Percentiles rank a stretch among this genome's conserved stretches.
These are phyloP conservation scores for Acrocera orbiculus DNA, from an alignment of 2,888 invertebrate genomes.

Conservation along the genomic window DNA sequence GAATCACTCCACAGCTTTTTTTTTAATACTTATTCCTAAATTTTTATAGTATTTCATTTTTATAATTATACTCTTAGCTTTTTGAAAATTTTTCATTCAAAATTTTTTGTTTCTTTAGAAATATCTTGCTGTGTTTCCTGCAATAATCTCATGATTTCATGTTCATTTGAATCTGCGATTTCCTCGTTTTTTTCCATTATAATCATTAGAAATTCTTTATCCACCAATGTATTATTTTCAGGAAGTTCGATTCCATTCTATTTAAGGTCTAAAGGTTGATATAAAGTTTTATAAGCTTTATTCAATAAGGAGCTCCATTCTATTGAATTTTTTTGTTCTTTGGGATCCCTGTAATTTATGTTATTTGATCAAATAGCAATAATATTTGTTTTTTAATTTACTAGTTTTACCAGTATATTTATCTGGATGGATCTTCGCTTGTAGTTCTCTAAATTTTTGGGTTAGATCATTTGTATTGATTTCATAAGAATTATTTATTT, in stretches of 20 bases:
- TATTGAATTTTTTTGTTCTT: conserved; percentile 63
- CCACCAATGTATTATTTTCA: conserved; percentile 43
- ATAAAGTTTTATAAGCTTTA: conserved; percentile 58
- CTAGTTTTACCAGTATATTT: conserved; percentile 65
- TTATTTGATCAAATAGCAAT: not conserved
- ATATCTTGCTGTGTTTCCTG: conserved; percentile 39
- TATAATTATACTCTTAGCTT: conserved; percentile 47
- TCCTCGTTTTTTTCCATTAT: conserved; percentile 86
- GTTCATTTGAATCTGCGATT: conserved; percentile 47
- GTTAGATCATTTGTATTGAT: conserved; percentile 46
- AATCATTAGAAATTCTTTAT: conserved; percentile 53
- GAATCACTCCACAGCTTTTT: conserved; percentile 15
- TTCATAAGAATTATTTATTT: conserved; percentile 46
- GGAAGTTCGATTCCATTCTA: conserved; percentile 47
- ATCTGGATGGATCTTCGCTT: conserved; percentile 75
- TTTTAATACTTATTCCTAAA: conserved; percentile 60
- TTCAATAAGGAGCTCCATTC: conserved; percentile 77
- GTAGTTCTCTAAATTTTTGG: conserved; percentile 54
- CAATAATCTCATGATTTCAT: conserved; percentile 40
- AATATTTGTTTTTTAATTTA: conserved; percentile 25
- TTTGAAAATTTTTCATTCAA: conserved; percentile 42
- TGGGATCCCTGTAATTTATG: conserved; percentile 12
- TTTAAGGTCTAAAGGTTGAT: conserved; percentile 34
- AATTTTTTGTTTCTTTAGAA: conserved; percentile 34
- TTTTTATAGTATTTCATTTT: conserved; percentile 74